A percentile compares a stretch with the other conserved stretches of the same genome.
Conservation (phyloP, 2,888 invertebrate genomes). For the Tipula lateralis region DNA sequence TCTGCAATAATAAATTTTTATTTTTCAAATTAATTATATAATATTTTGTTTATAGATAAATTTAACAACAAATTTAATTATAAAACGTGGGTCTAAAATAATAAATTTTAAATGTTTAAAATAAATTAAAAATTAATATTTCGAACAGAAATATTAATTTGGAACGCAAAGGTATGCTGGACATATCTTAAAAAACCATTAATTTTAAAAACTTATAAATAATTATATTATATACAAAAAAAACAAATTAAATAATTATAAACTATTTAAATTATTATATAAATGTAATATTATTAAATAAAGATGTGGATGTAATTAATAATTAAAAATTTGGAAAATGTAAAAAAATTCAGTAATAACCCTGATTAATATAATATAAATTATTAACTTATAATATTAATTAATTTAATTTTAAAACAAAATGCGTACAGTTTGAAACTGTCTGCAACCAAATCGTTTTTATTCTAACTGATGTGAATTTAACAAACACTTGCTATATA, state of each 20-base stretch:
- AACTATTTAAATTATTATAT: conserved; percentile 15
- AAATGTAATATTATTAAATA: conserved; percentile 4
- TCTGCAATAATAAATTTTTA: background rate
- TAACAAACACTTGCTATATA: background rate
- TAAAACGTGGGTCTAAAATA: background rate
- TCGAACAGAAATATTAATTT: background rate
- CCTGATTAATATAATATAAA: background rate
- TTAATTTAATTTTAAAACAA: background rate
- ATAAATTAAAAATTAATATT: background rate
- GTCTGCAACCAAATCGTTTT: background rate
- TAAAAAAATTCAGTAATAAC: background rate
- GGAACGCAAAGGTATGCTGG: background rate
- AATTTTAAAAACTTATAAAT: background rate
- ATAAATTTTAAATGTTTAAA: background rate
- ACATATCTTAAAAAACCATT: background rate
- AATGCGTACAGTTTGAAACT: background rate
- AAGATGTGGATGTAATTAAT: background rate
- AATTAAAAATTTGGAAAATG: background rate
- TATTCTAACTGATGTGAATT: conserved; percentile 1
- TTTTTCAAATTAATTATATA: background rate
- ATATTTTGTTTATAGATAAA: background rate
- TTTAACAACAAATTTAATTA: background rate
- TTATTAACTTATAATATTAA: background rate
- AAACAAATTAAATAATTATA: background rate
- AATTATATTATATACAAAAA: background rate